Evolutionary conservation across 2,113 vertebrate genomes (phyloP), one percentile per base, ranked within the genome.

Genomic region (Thomomys bottae): DNA sequence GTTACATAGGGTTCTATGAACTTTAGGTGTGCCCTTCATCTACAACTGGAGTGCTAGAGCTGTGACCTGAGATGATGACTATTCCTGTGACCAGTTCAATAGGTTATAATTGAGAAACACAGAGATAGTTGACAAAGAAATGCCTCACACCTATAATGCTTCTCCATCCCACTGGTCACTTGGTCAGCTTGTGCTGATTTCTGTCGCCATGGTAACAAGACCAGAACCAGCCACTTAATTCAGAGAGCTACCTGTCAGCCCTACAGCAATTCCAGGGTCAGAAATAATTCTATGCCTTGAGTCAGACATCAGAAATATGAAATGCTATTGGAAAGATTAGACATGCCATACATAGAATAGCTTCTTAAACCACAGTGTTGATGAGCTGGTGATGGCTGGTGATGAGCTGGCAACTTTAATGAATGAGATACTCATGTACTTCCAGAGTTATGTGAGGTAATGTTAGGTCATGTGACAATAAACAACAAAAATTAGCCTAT

Each of bases 211-310:
- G 64, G 78, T 5, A 4, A 93, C 15, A 0, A 79, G 89, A 38
- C 40, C 42, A 78, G 84, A 88, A 59, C 71, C 49, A 87, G 87
- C 40, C 64, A 78, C 68, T 93, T 89, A 87, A 87, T 92, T 77
- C 76, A 83, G 36, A 87, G 49, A 94, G 57, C 72, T 84, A 66
- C 15, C 49, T 18, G 64, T 24, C 64, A 85, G 81, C 40, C 40
- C 54, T 21, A 79, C 10, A 32, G 82, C 23, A 89, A 84, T 17
- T 45, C 70, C 32, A 40, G 54, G 30, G 28, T 87, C 81, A 92
- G 72, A 96, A 93, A 87, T 84, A 84, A 91, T 93, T 93, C 87
- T 84, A 61, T 57, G 49, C 68, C 40, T 84, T 49, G 57, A 83
- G 64, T 87, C 64, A 92, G 88, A 93, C 30, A 76, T 85, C 28